phyloP scores from a whole-genome alignment of 2,113 vertebrate species.

The Tringa solitaria region DNA sequence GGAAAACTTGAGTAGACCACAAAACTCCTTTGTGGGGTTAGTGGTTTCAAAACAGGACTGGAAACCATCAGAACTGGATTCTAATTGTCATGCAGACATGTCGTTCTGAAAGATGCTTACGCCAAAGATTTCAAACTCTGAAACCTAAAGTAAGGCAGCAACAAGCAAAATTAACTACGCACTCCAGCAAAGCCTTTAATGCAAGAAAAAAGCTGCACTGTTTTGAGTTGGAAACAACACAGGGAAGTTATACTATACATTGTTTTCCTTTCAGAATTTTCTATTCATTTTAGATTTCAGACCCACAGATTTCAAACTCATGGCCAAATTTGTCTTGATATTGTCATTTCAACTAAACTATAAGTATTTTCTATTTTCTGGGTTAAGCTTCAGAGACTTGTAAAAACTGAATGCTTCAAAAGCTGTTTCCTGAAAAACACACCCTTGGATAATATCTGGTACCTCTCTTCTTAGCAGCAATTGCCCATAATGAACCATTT shows the following conservation, averaged over 20 bases:
- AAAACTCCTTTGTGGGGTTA: neutral
- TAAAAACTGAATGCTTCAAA: neutral
- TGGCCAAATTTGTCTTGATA: neutral
- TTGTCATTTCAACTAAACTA: neutral
- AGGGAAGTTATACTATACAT: neutral
- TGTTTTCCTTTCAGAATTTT: neutral
- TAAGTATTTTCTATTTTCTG: neutral
- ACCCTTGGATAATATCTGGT: neutral
- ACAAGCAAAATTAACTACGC: neutral
- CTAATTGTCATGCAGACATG: neutral
- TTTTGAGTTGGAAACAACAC: neutral
- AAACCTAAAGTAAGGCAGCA: neutral
- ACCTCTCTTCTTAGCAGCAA: neutral
- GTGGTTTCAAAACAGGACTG: conserved; percentile 6
- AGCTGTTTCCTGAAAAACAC: neutral
- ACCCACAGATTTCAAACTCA: neutral
- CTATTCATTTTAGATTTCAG: neutral
- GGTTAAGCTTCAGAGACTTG: neutral
- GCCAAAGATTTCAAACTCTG: neutral
- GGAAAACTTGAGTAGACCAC: conserved; percentile 27
- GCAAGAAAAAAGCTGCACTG: neutral
- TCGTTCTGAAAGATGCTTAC: neutral
- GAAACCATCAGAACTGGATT: conserved; percentile 12
- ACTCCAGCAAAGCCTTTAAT: neutral
- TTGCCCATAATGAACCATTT: neutral